These are phyloP conservation scores for Penaeus japonicus DNA, from an alignment of 1,140 invertebrate species.

Conservation along the genomic window DNA sequence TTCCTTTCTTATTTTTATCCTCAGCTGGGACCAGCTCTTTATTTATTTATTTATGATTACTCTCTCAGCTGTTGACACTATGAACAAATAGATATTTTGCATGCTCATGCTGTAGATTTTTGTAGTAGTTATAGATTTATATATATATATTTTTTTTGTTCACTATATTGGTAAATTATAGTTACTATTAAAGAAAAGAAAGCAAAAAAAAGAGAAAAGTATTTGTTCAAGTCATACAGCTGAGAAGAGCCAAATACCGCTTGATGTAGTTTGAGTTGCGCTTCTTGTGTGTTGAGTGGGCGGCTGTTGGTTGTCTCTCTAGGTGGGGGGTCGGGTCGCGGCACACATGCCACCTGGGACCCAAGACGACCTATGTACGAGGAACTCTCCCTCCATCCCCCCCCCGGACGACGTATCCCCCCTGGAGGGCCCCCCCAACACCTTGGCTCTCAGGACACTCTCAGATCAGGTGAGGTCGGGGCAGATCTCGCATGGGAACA, in stretches of 20 bases:
- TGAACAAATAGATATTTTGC: background rate
- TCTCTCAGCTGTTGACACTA: conserved; percentile 15
- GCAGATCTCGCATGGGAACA: conserved; percentile 16
- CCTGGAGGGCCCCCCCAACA: conserved; percentile 61
- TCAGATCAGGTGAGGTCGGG: conserved; percentile 60
- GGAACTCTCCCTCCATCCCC: conserved; percentile 74
- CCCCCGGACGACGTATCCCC: conserved; percentile 63
- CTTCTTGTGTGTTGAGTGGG: conserved; percentile 57
- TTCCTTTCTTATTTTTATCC: background rate
- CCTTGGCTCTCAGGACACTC: conserved; percentile 70
- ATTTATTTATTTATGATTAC: conserved; percentile 14
- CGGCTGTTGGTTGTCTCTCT: conserved; percentile 57
- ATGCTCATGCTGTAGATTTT: background rate
- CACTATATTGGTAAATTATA: too few species aligned
- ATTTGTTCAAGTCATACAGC: background rate
- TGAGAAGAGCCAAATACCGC: background rate
- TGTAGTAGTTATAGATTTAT: too few species aligned
- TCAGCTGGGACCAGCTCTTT: conserved; percentile 47
- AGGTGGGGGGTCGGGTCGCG: conserved; percentile 50
- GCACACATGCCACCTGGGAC: conserved; percentile 81
- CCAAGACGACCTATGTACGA: conserved; percentile 86
- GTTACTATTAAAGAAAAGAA: too few species aligned
- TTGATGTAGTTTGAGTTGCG: conserved; percentile 58
- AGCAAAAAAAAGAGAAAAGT: too few species aligned
- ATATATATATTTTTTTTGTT: too few species aligned